Evolutionary conservation across 2,888 invertebrate species (phyloP).

Genomic region (Mesochorus sp.): DNA sequence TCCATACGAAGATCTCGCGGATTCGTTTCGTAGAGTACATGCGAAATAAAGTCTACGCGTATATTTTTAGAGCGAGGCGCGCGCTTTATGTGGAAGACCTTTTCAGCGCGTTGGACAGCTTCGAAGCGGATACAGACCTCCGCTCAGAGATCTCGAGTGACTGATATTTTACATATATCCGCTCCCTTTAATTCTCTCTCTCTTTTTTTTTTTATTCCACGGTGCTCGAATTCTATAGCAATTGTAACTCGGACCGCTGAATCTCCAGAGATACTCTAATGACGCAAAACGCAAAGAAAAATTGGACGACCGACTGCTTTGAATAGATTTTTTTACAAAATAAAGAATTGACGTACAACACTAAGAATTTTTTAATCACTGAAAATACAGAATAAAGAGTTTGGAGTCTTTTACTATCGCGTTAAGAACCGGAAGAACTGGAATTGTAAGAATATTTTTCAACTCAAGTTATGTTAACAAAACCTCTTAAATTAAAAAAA

Average conservation of each 20-base stretch:
- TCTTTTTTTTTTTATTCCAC: background rate
- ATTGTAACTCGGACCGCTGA: background rate
- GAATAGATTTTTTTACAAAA: too few species aligned
- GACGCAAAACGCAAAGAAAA: too few species aligned
- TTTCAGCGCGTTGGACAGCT: constrained; percentile 33
- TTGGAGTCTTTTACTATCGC: too few species aligned
- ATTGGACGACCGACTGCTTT: too few species aligned
- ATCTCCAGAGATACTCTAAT: background rate
- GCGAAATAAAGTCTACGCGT: constrained; percentile 13
- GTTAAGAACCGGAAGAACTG: too few species aligned
- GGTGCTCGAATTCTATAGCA: background rate
- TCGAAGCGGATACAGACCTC: background rate
- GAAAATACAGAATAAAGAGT: too few species aligned
- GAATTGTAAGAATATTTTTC: too few species aligned
- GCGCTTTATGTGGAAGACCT: background rate
- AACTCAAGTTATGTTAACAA: too few species aligned
- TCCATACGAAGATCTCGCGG: constrained; percentile 33
- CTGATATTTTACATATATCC: constrained; percentile 7
- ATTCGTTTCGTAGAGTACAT: constrained; percentile 21
- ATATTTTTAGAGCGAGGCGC: constrained; percentile 9
- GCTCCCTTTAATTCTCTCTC: background rate
- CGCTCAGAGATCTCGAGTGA: constrained; percentile 13
- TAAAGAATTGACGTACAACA: too few species aligned
- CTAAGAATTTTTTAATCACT: too few species aligned
- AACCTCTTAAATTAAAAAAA: too few species aligned